Evolutionary conservation across 1,140 invertebrate species (phyloP), one percentile per base, ranked within the genome.

Genomic region (Papilio polyxenes): DNA sequence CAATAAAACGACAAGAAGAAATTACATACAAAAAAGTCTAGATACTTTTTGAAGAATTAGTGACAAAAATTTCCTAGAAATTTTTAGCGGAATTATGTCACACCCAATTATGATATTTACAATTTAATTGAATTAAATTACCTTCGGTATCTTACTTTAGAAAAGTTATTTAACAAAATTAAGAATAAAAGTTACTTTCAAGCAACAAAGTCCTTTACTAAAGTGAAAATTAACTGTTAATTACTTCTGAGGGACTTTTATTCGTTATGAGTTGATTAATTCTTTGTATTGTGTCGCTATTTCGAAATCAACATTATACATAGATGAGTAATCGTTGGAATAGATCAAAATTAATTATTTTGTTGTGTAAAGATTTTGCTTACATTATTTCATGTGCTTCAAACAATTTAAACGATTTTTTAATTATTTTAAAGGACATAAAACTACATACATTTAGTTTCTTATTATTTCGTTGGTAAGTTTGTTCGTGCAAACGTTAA

Each of bases 161-260:
- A 13, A 6, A 72, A 72, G 65, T 72, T 72, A 40, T 15, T 65
- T 72, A 72, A 72, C 31, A 72, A 72, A 72, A 72, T 72, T 72
- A 72, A 72, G 31, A 37, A 72, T 72, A 72, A 72, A 72, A 72
- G 65, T 72, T 72, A 37, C 23, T 37, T 37, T 56, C 13, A 56
- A 56, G 37, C 11, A 69, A 69, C 31, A 4, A 65, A 65, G 23
- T 8, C 62, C 31, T 65, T 65, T 31, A 65, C 62, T 65, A 7
- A 65, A 65, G 62, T 65, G 62, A 65, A 65, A 31, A 65, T 65
- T 65, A 31, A 65, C 62, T 65, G 62, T 65, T 23, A 65, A 65
- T 65, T 65, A 65, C 11, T 65, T 65, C 23, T 65, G 62, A 65
- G 62, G 53, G 17, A 17, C 15, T 59, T 51, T 59, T 20, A 20